phyloP scores from a whole-genome alignment of 2,888 invertebrate genomes.

The Xestia ashworthii region DNA sequence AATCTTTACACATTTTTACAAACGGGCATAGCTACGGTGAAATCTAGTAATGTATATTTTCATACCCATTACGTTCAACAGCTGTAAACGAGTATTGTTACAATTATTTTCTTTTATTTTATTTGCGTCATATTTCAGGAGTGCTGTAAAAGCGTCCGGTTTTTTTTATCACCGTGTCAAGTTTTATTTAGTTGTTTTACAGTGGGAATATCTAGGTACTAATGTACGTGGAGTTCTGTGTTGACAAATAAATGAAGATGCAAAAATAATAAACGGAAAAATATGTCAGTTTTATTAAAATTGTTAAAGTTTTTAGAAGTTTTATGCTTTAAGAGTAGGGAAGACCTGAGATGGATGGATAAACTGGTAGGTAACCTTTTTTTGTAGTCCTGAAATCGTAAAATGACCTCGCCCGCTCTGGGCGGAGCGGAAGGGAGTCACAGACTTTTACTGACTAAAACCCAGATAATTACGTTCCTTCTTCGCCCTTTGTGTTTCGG shows the following conservation, averaged over 20 bases:
- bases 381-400: no score
- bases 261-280: not conserved
- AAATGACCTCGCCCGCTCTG: no score
- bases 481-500: no score
- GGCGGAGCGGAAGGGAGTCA: no score
- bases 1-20: not conserved
- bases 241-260: conserved; percentile 13
- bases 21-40: not conserved
- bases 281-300: not conserved
- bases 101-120: conserved; percentile 57
- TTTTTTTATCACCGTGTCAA: conserved; percentile 42
- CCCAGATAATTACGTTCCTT: no score
- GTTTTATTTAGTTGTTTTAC: conserved; percentile 41
- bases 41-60: conserved; percentile 11
- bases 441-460: no score
- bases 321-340: no score
- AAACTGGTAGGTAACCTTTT: no score
- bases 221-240: conserved; percentile 17
- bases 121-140: conserved; percentile 50
- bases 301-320: not conserved
- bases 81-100: conserved; percentile 50
- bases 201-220: not conserved
- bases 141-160: conserved; percentile 33
- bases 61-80: conserved; percentile 32
- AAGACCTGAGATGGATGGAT: no score